phyloP scores from a whole-genome alignment of 2,888 invertebrate species.

The Tenthredo notha region DNA sequence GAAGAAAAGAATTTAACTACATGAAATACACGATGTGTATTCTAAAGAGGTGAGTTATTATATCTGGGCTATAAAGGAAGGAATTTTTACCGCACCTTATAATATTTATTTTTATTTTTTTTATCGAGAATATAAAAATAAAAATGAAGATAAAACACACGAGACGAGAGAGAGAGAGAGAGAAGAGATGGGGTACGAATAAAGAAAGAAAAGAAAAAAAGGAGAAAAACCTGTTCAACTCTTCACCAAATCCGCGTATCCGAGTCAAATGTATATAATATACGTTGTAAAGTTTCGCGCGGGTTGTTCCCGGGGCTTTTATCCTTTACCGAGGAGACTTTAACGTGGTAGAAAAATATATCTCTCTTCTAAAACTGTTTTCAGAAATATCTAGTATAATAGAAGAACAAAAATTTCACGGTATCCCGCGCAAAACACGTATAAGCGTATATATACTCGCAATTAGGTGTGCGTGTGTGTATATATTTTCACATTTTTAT shows the following conservation, averaged over 20 bases:
- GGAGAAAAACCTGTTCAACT: neutral
- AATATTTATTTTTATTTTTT: neutral
- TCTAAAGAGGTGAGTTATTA: neutral
- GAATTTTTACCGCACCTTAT: neutral
- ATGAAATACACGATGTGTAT: neutral
- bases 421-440: slow-evolving; percentile 13
- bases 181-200: neutral
- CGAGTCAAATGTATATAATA: neutral
- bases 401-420: neutral
- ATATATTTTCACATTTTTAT: too few relatives aligned
- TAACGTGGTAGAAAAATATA: neutral
- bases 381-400: neutral
- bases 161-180: neutral
- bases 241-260: slow-evolving; percentile 4
- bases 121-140: neutral
- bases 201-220: neutral
- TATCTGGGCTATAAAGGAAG: neutral
- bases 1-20: neutral
- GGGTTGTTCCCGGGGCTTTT: slow-evolving; percentile 18
- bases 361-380: neutral
- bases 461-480: neutral
- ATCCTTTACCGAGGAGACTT: neutral
- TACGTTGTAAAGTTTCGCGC: slow-evolving; percentile 14
- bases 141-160: neutral
- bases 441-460: neutral